Evolutionary conservation across 2,888 invertebrate genomes (phyloP).

Genomic region (Dysmachus trigonus): DNA sequence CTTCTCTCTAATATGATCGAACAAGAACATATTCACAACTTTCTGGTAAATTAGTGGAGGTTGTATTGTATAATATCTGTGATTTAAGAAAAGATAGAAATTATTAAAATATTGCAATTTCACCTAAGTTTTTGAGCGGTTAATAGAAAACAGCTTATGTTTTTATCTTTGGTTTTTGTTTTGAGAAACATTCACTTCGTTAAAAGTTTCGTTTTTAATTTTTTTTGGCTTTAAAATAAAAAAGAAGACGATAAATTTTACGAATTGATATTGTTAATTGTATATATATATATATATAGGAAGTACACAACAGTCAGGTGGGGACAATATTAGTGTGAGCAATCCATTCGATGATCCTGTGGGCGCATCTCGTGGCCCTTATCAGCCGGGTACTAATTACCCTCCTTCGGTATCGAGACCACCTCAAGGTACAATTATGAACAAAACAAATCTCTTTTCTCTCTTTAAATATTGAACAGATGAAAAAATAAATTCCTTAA

Average conservation of each 20-base stretch:
- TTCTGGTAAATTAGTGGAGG: background rate
- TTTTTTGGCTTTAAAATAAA: background rate
- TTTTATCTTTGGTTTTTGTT: background rate
- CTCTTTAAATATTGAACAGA: background rate
- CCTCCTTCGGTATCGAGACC: slow-evolving; percentile 62
- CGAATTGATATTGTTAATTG: slow-evolving; percentile 18
- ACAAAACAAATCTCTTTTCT: slow-evolving; percentile 30
- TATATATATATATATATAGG: slow-evolving; percentile 50
- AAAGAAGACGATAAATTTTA: slow-evolving; percentile 7
- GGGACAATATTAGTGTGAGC: slow-evolving; percentile 84
- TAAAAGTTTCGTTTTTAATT: background rate
- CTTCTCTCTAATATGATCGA: background rate
- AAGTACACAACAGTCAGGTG: slow-evolving; percentile 63
- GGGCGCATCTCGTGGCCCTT: slow-evolving; percentile 58
- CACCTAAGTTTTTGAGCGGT: background rate
- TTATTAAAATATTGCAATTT: background rate
- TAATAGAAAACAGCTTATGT: slow-evolving; percentile 22
- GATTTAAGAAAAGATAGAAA: background rate
- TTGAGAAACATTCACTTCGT: background rate
- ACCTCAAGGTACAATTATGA: slow-evolving; percentile 58
- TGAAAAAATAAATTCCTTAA: background rate
- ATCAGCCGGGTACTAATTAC: slow-evolving; percentile 63
- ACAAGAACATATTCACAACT: background rate
- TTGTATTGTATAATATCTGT: background rate
- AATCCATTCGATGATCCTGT: slow-evolving; percentile 84